Percentiles rank a stretch among this genome's conserved stretches.
Evolutionary conservation across 2,888 invertebrate genomes (phyloP).

Genomic region (Heliconius charithonia): DNA sequence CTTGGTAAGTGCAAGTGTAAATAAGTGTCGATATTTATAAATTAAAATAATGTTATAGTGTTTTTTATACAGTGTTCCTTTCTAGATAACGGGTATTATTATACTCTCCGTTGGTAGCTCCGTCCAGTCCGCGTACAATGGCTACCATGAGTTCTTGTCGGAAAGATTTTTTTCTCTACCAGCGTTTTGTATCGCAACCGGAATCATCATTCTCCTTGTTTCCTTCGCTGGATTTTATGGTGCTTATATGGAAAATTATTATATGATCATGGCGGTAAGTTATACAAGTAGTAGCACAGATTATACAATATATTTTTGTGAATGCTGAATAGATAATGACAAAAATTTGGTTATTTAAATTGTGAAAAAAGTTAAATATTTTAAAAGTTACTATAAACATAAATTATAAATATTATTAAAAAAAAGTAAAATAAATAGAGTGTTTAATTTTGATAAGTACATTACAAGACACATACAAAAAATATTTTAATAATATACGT

Average conservation of each 20-base stretch:
- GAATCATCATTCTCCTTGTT: conserved; percentile 88
- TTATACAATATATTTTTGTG: neutral
- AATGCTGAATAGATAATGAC: neutral
- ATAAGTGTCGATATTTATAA: neutral
- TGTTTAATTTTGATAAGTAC: neutral
- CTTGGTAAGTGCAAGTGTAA: conserved; percentile 67
- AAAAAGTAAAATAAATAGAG: too few species aligned
- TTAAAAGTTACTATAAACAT: too few species aligned
- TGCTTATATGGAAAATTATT: conserved; percentile 92
- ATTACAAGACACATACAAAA: neutral
- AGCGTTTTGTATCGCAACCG: conserved; percentile 88
- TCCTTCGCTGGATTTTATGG: conserved; percentile 95
- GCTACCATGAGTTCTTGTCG: conserved; percentile 86
- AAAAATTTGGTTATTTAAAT: neutral
- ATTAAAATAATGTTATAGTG: conserved; percentile 34
- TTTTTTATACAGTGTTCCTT: conserved; percentile 55
- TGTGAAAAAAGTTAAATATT: neutral
- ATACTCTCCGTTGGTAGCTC: conserved; percentile 89
- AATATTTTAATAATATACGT: neutral
- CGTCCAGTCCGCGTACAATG: conserved; percentile 86
- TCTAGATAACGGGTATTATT: conserved; percentile 91
- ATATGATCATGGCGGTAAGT: conserved; percentile 90
- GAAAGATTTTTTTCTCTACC: conserved; percentile 89
- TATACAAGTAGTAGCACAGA: conserved; percentile 9
- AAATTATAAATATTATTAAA: too few species aligned